A percentile compares a stretch with the other conserved stretches of the same genome.
phyloP scores from a whole-genome alignment of 1,140 invertebrate species.

The Psilanteris sp. region DNA sequence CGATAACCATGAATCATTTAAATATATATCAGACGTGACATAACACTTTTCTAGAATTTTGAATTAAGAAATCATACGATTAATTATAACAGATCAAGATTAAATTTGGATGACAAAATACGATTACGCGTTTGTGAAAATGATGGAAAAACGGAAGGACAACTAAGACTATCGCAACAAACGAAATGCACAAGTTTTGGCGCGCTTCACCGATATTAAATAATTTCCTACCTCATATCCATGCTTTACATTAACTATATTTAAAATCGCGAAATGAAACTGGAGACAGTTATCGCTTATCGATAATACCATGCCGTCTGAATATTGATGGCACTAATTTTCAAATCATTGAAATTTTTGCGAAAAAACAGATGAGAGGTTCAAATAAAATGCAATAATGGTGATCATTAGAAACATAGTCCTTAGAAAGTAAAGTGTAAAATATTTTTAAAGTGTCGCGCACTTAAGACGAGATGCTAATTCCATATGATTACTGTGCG shows the following conservation, averaged over 20 bases:
- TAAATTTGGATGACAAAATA: conserved; percentile 31
- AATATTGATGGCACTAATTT: conserved; percentile 17
- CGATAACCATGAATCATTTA: conserved; percentile 35
- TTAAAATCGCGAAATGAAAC: no score
- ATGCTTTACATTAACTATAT: no score
- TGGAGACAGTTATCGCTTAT: no score
- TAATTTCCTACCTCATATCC: no score
- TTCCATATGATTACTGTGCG: conserved; percentile 63
- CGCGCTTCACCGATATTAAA: no score
- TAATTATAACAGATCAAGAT: not conserved
- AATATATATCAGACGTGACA: conserved; percentile 43
- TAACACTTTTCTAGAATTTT: conserved; percentile 42
- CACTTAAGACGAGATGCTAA: conserved; percentile 60
- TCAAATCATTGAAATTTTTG: not conserved
- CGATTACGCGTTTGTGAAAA: no score
- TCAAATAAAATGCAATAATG: conserved; percentile 21
- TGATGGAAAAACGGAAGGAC: no score
- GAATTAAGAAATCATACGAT: conserved; percentile 10
- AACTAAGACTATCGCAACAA: no score
- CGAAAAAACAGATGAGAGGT: not conserved
- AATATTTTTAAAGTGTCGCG: conserved; percentile 26
- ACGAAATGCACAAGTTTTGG: no score
- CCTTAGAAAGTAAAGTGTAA: conserved; percentile 26
- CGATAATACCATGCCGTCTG: no score
- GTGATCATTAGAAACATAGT: conserved; percentile 27